Conservation (phyloP, 2,888 invertebrate genomes). For the Drosophila mimica region DNA sequence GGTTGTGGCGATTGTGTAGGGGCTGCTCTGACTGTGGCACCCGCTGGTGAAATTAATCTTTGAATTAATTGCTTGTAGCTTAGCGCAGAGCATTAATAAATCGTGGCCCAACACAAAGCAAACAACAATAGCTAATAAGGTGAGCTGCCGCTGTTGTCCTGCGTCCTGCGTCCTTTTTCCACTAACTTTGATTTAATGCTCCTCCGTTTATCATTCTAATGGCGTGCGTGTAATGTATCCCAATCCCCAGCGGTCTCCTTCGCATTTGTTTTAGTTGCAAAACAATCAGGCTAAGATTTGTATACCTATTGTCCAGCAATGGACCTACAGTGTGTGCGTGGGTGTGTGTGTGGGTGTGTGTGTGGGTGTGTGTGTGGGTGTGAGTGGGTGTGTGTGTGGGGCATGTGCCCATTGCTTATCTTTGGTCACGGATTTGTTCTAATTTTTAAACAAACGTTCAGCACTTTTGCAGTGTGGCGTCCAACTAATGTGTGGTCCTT, state of each 20-base stretch:
- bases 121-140: slow-evolving; percentile 43
- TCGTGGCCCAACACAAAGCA: slow-evolving; percentile 55
- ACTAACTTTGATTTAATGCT: slow-evolving; percentile 83
- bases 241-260: slow-evolving; percentile 53
- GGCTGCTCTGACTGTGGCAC: slow-evolving; percentile 51
- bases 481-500: slow-evolving; percentile 66
- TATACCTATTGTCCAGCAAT: slow-evolving; percentile 36
- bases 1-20: slow-evolving; percentile 1
- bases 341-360: slow-evolving; percentile 6
- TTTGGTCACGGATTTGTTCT: slow-evolving; percentile 44
- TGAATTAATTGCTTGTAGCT: slow-evolving; percentile 82
- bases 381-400: slow-evolving; percentile 19
- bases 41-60: slow-evolving; percentile 82
- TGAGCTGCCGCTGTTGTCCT: slow-evolving; percentile 31
- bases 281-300: slow-evolving; percentile 74
- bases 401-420: slow-evolving; percentile 48
- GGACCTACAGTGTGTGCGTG: slow-evolving; percentile 11
- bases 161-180: slow-evolving; percentile 53
- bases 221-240: slow-evolving; percentile 72
- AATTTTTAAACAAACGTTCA: slow-evolving; percentile 70
- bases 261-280: slow-evolving; percentile 72
- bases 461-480: slow-evolving; percentile 42
- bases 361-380: slow-evolving; percentile 16
- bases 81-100: slow-evolving; percentile 81
- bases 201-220: slow-evolving; percentile 81